Conservation (phyloP, 2,888 invertebrate genomes). For the Nomada hirtipes region DNA sequence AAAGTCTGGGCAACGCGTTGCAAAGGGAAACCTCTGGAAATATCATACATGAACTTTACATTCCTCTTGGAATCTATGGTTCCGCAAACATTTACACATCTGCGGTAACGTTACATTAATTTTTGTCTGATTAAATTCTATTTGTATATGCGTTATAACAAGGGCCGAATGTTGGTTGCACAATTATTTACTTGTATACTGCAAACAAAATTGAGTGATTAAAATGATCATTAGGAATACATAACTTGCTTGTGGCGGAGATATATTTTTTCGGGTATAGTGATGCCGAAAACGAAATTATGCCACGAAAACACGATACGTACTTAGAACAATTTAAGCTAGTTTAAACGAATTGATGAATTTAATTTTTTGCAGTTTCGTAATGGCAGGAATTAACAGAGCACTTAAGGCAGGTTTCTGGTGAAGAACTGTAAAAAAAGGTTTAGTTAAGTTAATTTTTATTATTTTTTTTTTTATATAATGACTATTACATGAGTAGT, state of each 20-base stretch:
- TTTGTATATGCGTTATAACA: neutral
- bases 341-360: neutral
- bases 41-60: neutral
- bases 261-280: neutral
- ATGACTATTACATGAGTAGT: constrained; percentile 81
- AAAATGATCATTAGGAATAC: constrained; percentile 15
- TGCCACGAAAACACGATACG: neutral
- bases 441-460: constrained; percentile 78
- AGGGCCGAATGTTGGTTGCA: neutral
- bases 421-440: neutral
- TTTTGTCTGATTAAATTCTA: neutral
- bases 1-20: neutral
- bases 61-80: neutral
- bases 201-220: neutral
- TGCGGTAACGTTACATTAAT: neutral
- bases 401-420: constrained; percentile 17
- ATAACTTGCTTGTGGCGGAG: neutral
- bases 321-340: neutral
- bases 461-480: constrained; percentile 76
- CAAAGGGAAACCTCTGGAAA: neutral
- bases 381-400: neutral
- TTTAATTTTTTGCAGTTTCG: neutral
- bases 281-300: neutral
- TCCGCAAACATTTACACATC: neutral
- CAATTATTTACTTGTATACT: constrained; percentile 8